Evolutionary conservation across 2,888 invertebrate genomes (phyloP), one percentile per base, ranked within the genome.

Genomic region (Orthonevra nobilis): DNA sequence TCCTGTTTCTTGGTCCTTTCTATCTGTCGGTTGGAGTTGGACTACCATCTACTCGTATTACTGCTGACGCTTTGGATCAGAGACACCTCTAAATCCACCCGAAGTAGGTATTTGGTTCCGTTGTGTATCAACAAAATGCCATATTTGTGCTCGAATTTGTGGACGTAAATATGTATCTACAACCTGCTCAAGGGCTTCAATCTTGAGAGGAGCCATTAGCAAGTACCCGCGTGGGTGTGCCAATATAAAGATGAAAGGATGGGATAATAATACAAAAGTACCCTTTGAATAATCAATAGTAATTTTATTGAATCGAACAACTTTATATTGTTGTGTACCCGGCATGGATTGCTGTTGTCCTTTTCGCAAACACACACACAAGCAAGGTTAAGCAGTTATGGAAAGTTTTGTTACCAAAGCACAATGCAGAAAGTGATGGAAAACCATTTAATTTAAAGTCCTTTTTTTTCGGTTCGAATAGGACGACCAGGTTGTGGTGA

Each of bases 231-330:
- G 23, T n/a, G 26, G 48, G 19, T 34, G 40, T 34, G 19, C 17
- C 12, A 19, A 10, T 23, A 34, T 12, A 9, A 15, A 19, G 30
- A 19, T n/a, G n/a, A n/a, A n/a, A n/a, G n/a, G 48, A 1, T 38
- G 42, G 58, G 66, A 79, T 66, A 66, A 79, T 72, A 79, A 79
- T 38, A 32, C 73, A 60, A 64, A 72, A 79, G 66, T 54, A 73
- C 56, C 79, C 73, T 79, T 79, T 79, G 73, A 79, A 79, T 79
- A 79, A 79, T 79, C 79, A 79, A 77, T 70, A 72, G 79, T 79
- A 73, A 79, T 79, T 79, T 79, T 79, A 79, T 79, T 79, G 79
- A 79, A 79, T 79, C 38, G 66, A 79, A 73, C 66, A 73, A 79
- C 79, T 79, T 68, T 50, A 66, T 48, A 64, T 50, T 42, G n/a